A percentile compares a stretch with the other conserved stretches of the same genome.
phyloP scores from a whole-genome alignment of 2,797 vertebrate species.

The Acrossocheilus fasciatus region DNA sequence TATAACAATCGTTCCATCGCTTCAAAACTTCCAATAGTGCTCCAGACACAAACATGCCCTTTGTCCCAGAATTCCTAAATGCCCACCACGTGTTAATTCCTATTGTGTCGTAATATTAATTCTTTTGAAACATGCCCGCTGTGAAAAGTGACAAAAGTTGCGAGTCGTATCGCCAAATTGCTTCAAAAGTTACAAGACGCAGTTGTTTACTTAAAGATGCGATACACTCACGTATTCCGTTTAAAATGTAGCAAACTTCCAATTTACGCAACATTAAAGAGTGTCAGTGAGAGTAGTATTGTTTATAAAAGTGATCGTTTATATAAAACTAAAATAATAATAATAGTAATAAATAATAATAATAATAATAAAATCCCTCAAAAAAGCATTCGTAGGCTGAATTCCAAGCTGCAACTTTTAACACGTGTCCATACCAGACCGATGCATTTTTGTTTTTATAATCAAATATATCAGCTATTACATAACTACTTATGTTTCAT shows the following conservation, averaged over 20 bases:
- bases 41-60: constrained; percentile 68
- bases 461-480: not conserved
- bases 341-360: too few species aligned
- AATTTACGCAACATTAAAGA: not conserved
- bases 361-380: not conserved
- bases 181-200: not conserved
- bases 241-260: not conserved
- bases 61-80: constrained; percentile 79
- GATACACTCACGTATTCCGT: not conserved
- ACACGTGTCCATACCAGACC: constrained; percentile 71
- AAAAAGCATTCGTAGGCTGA: not conserved
- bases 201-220: not conserved
- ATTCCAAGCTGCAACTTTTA: constrained; percentile 48
- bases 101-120: constrained; percentile 65
- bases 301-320: not conserved
- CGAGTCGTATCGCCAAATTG: not conserved
- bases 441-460: constrained; percentile 43
- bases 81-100: constrained; percentile 81
- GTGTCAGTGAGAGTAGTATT: constrained; percentile 1
- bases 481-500: not conserved
- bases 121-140: not conserved
- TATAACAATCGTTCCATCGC: not conserved
- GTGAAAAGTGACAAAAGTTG: not conserved
- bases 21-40: not conserved
- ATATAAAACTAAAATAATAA: not conserved